Percentiles rank a stretch among this genome's conserved stretches.
phyloP scores from a whole-genome alignment of 2,797 vertebrate genomes.

The Rhodeus uyekii region DNA sequence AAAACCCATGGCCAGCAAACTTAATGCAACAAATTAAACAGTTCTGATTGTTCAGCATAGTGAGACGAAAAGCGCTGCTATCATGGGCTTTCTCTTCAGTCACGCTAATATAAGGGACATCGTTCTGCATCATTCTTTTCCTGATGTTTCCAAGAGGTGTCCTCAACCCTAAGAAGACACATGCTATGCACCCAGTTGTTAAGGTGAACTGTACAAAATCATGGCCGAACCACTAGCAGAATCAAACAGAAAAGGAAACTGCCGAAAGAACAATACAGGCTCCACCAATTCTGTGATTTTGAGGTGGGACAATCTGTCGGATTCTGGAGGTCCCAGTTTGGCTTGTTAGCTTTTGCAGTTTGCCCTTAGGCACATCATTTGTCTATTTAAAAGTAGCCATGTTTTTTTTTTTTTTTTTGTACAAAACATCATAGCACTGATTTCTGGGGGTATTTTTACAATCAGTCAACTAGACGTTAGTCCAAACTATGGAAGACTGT shows the following conservation, averaged over 20 bases:
- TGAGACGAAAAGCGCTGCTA: not conserved
- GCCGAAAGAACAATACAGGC: not conserved
- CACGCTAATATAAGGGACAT: slow-evolving; percentile 8
- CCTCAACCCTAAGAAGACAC: not conserved
- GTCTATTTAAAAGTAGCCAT: not conserved
- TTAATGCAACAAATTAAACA: slow-evolving; percentile 16
- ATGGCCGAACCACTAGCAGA: not conserved
- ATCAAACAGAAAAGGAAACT: slow-evolving; percentile 2
- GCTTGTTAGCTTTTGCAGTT: not conserved
- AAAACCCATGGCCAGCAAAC: not conserved
- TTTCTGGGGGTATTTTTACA: not conserved
- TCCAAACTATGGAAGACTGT: not conserved
- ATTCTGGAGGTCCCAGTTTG: not conserved
- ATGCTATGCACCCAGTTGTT: not conserved
- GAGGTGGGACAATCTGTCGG: not conserved
- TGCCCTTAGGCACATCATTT: not conserved
- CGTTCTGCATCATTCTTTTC: not conserved
- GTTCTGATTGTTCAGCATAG: slow-evolving; percentile 38
- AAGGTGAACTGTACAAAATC: not conserved
- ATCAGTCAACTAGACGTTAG: not conserved
- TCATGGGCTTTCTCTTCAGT: not conserved
- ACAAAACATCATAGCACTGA: not conserved
- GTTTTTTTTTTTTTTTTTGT: no score
- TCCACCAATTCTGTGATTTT: not conserved
- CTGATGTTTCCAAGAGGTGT: not conserved